Evolutionary conservation across 2,113 vertebrate genomes (phyloP).

Genomic region (Perognathus longimembris): DNA sequence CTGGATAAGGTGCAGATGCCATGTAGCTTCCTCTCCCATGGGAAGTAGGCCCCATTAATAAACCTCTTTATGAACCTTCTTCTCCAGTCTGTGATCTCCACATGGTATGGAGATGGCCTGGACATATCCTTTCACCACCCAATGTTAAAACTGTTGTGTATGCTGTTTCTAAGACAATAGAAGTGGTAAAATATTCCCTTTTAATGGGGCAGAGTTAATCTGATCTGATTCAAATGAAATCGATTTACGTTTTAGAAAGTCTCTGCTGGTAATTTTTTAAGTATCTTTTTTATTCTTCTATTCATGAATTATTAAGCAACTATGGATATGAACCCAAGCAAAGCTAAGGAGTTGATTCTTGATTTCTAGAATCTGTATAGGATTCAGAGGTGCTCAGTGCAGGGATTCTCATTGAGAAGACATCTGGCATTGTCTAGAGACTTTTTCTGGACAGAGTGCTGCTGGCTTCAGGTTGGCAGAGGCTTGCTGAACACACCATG

Average conservation of each 20-base stretch:
- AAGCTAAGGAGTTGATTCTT: not conserved
- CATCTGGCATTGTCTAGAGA: not conserved
- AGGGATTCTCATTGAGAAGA: not conserved
- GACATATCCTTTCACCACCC: too few relatives aligned
- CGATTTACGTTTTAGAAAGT: slow-evolving; percentile 54
- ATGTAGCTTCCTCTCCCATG: too few relatives aligned
- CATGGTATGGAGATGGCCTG: too few relatives aligned
- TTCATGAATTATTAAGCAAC: not conserved
- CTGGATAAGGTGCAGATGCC: too few relatives aligned
- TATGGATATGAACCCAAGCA: not conserved
- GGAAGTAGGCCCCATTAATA: too few relatives aligned
- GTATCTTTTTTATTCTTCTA: not conserved
- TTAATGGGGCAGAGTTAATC: not conserved
- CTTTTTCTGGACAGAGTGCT: not conserved
- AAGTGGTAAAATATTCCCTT: not conserved
- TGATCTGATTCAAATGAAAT: slow-evolving; percentile 1
- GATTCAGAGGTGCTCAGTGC: not conserved
- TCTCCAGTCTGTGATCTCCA: too few relatives aligned
- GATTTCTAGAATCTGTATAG: not conserved
- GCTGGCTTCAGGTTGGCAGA: not conserved
- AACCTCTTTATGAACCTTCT: too few relatives aligned
- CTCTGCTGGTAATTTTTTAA: not conserved
- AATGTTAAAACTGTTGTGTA: not conserved
- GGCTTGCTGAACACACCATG: not conserved
- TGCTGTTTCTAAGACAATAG: not conserved